Evolutionary conservation across 1,140 invertebrate genomes (phyloP).

Genomic region (Zaprionus gabonicus): DNA sequence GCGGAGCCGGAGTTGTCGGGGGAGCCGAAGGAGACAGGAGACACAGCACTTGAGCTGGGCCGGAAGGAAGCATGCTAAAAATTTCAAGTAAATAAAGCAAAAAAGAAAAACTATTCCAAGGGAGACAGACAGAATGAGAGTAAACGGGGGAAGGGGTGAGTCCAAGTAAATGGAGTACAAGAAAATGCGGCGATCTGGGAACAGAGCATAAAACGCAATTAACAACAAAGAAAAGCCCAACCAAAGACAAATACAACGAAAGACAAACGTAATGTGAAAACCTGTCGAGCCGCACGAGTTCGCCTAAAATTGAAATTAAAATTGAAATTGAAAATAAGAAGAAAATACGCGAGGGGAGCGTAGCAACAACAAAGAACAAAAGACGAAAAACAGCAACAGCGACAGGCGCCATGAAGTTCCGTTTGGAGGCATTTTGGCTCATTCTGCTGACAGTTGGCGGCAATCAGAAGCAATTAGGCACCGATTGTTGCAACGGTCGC

Average conservation of each 20-base stretch:
- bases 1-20: not conserved
- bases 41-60: conserved; percentile 8
- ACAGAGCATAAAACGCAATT: conserved; percentile 42
- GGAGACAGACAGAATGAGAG: conserved; percentile 6
- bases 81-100: conserved; percentile 68
- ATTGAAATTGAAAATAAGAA: conserved; percentile 49
- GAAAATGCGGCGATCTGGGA: conserved; percentile 53
- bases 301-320: conserved; percentile 57
- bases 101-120: conserved; percentile 49
- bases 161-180: conserved; percentile 48
- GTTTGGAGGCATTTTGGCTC: conserved; percentile 74
- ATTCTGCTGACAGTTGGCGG: conserved; percentile 78
- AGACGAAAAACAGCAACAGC: conserved; percentile 2
- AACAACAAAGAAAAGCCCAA: conserved; percentile 40
- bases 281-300: conserved; percentile 31
- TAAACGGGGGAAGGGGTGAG: conserved; percentile 7
- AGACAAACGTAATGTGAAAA: conserved; percentile 71
- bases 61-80: conserved; percentile 44
- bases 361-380: conserved; percentile 3
- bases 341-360: not conserved
- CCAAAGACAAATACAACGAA: conserved; percentile 31
- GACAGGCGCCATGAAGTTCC: conserved; percentile 67
- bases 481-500: conserved; percentile 48
- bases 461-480: conserved; percentile 68
- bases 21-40: conserved; percentile 23